Evolutionary conservation across 2,888 invertebrate genomes (phyloP).

Genomic region (Cephus runcator): DNA sequence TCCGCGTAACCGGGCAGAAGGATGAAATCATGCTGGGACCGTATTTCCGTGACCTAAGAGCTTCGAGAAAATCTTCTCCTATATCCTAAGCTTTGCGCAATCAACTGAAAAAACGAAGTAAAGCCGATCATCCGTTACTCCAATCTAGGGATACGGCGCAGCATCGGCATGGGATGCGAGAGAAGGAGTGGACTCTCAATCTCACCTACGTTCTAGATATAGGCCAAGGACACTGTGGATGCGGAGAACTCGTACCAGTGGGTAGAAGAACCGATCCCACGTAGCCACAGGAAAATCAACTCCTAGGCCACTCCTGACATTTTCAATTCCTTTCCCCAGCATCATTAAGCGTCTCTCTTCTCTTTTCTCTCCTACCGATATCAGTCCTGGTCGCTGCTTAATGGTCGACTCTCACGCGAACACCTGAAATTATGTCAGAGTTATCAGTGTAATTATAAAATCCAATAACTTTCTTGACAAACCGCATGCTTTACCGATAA

Average conservation of each 20-base stretch:
- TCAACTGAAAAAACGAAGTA: not conserved
- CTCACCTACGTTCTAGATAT: conserved; percentile 24
- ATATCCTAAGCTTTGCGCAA: not conserved
- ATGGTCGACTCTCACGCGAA: not conserved
- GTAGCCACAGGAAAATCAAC: conserved; percentile 21
- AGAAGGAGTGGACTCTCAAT: not conserved
- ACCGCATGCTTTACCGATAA: not conserved
- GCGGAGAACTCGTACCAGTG: conserved; percentile 39
- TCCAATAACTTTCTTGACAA: not conserved
- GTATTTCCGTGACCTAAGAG: not conserved
- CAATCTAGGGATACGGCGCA: not conserved
- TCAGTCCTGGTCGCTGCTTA: not conserved
- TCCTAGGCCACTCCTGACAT: not conserved
- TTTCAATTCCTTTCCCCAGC: not conserved
- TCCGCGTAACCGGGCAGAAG: conserved; percentile 12
- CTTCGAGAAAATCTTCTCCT: not conserved
- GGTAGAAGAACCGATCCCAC: conserved; percentile 40
- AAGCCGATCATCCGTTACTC: not conserved
- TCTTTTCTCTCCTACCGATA: not conserved
- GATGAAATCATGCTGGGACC: not conserved
- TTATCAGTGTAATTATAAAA: not conserved
- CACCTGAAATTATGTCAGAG: not conserved
- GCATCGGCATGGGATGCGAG: not conserved
- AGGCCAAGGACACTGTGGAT: conserved; percentile 40
- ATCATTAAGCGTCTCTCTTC: not conserved